These are phyloP conservation scores for Diarsia dahlii DNA, from an alignment of 2,888 invertebrate species.

Conservation along the genomic window DNA sequence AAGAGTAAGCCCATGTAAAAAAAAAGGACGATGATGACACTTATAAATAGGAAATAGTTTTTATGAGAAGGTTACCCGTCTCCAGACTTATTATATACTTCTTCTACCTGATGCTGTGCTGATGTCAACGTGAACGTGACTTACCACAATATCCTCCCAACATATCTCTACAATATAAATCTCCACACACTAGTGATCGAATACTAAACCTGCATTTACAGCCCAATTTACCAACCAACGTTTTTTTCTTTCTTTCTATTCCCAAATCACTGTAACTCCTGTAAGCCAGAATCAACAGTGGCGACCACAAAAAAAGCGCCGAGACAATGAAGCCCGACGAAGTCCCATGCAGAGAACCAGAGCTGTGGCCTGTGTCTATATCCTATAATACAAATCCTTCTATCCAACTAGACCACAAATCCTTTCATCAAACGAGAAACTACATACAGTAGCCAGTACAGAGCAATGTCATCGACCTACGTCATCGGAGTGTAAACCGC, in stretches of 20 bases:
- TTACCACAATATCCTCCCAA: not conserved
- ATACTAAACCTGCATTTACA: not conserved
- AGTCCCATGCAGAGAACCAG: no score
- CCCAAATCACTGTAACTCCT: no score
- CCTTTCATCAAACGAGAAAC: not conserved
- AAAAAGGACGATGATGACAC: no score
- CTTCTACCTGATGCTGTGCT: not conserved
- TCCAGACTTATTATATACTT: not conserved
- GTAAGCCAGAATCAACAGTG: no score
- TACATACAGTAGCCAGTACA: not conserved
- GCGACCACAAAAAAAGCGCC: no score
- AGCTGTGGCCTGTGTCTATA: no score
- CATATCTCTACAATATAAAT: not conserved
- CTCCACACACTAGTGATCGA: not conserved
- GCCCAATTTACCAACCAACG: no score
- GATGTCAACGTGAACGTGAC: no score
- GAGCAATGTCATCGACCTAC: slow-evolving; percentile 49
- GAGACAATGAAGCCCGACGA: no score
- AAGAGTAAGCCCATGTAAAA: no score
- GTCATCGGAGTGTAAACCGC: slow-evolving; percentile 68
- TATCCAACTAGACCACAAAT: not conserved
- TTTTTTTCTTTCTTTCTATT: no score
- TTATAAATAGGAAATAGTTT: not conserved
- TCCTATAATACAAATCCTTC: not conserved
- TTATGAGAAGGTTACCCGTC: not conserved